Base-by-base conservation (phyloP, 2,888 invertebrate genomes). In the Ferdinandea cuprea region DNA sequence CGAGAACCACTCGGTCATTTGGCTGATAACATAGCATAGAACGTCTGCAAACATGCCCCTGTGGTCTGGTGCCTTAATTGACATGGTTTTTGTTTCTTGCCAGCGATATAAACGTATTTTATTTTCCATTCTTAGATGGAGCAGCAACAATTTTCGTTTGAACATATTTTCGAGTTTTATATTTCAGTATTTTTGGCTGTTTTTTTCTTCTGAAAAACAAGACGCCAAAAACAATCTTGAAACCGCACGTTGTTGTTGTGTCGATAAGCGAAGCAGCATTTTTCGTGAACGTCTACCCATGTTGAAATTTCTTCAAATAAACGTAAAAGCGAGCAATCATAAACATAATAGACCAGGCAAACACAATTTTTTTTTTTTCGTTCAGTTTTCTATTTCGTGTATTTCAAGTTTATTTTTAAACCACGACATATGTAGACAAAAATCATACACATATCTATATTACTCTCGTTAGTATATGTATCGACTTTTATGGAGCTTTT, bases 341-440 rank as follows among this genome's bases (percentile, higher is more conserved):
- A 74, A 80, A 71, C 74, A 80, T 80, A 80, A 69, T 46, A 32
- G 61, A n/a, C 63, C 54, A 44, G 54, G 65, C 73, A 65, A 65
- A 56, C 46, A 73, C 48, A 32, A 32, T 44, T 37, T 46, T 28
- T 44, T 63, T 21, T 63, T 32, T 46, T 56, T 25, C 32, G 4
- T 30, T n/a, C n/a, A n/a, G n/a, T 11, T 56, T 30, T 40, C 32
- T 19, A n/a, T 28, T n/a, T 40, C 7, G 11, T 28, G 58, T 30
- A 9, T 59, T 61, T 59, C 50, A 42, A 42, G 71, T 59, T 71
- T 59, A 48, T 48, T 48, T 59, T 44, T 35, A 17, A 52, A 25
- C 72, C 30, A 59, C 32, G 59, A 32, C 61, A 72, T 48, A 58
- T 58, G 44, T 15, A 25, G 13, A 17, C 54, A 59, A 13, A 13